Base-by-base conservation (phyloP, 2,113 vertebrate species). In the Anolis carolinensis region DNA sequence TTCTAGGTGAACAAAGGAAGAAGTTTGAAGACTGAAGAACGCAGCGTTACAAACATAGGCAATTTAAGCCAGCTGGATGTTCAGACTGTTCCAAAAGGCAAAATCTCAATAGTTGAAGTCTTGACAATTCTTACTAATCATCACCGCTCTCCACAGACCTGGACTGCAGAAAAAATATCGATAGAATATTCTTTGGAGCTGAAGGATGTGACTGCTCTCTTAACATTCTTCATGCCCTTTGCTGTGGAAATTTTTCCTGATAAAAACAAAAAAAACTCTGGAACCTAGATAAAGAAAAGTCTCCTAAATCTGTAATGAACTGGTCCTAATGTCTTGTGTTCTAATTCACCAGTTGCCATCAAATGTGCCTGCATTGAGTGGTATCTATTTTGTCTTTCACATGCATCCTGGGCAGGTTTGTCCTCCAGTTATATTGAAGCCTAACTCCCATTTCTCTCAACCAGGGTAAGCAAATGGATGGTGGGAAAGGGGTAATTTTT, bases 201-300 rank as follows among this genome's bases (percentile, higher is more conserved):
- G 68, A 97, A 96, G 87, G 98, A 99, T 3, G 97, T 97, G 32
- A 95, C 95, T 84, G 95, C 96, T 44, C 90, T 98, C 59, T 84
- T 98, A 34, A 95, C 96, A 76, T 98, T 97, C 93, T 99, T 99
- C 91, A 91, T 96, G 89, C 97, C 97, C 73, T 99, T 99, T 87
- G 79, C 97, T 80, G 89, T 98, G 25, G 91, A 97, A 72, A 88
- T 97, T 80, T 95, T 97, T 77, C 92, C 96, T 76, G 94, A 96
- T 48, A 91, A 95, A 91, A 81, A 89, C 1, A 95, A 34, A 55
- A n/a, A 97, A 97, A 93, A 93, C 92, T 84, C 94, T 98, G 88
- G 82, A 93, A 39, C 78, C 93, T 78, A 96, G 95, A n/a, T 98
- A 97, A 96, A 95, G 92, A 59, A 59, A 90, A 89, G 82, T 59